Evolutionary conservation across 2,888 invertebrate species (phyloP).

Genomic region (Diadegma fenestrale): DNA sequence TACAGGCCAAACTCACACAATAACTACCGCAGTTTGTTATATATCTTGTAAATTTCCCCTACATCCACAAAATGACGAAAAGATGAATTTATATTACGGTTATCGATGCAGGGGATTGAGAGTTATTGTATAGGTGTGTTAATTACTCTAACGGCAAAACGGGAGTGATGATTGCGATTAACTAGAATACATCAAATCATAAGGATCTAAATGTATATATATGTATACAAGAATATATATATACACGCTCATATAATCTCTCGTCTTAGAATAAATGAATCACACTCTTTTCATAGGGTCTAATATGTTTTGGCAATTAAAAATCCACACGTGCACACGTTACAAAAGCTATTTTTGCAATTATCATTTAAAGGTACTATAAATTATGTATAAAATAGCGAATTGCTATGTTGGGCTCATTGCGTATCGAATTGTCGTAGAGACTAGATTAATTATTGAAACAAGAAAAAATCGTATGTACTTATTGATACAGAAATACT

Average conservation of each 20-base stretch:
- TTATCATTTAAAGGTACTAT: conserved; percentile 57
- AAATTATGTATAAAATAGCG: conserved; percentile 49
- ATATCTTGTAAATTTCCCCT: conserved; percentile 78
- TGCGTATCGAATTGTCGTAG: conserved; percentile 49
- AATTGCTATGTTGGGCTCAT: conserved; percentile 42
- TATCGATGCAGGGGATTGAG: conserved; percentile 77
- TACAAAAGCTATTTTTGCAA: conserved; percentile 58
- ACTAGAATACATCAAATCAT: conserved; percentile 62
- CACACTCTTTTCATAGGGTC: conserved; percentile 55
- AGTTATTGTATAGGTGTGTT: conserved; percentile 75
- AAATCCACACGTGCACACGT: conserved; percentile 29
- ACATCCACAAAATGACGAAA: conserved; percentile 74
- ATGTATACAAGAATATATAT: conserved; percentile 26
- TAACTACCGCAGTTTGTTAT: conserved; percentile 77
- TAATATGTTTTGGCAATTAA: conserved; percentile 40
- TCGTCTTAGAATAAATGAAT: conserved; percentile 48
- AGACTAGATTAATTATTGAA: conserved; percentile 46
- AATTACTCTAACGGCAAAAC: conserved; percentile 23
- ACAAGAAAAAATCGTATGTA: conserved; percentile 41
- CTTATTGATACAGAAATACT: conserved; percentile 39
- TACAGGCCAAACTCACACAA: conserved; percentile 74
- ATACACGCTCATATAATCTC: conserved; percentile 32
- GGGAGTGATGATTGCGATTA: conserved; percentile 56
- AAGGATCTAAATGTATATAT: conserved; percentile 32
- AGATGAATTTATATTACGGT: conserved; percentile 78